These are phyloP conservation scores for Hypsibius dujardini DNA, from an alignment of 1,140 invertebrate genomes.

Conservation along the genomic window DNA sequence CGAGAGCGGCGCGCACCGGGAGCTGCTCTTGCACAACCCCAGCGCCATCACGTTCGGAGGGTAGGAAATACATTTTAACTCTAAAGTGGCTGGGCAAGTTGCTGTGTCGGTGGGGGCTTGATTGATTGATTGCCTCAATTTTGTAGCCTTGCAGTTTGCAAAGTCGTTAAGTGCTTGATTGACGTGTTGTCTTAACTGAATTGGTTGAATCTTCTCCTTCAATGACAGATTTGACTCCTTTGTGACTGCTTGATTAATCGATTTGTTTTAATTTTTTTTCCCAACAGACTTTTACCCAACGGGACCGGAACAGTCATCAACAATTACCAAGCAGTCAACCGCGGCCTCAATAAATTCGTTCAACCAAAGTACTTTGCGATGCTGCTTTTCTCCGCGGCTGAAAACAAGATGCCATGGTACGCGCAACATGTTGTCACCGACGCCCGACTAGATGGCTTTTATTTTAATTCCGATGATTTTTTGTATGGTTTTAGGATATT, in stretches of 20 bases:
- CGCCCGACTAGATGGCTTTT: neutral
- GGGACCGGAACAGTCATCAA: neutral
- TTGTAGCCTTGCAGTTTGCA: no score
- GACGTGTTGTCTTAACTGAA: slow-evolving; percentile 2
- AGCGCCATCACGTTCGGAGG: neutral
- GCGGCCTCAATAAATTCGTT: neutral
- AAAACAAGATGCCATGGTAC: slow-evolving; percentile 2
- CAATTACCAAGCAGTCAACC: neutral
- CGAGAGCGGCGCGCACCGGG: neutral
- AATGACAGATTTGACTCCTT: neutral
- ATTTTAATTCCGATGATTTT: neutral
- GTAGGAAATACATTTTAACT: no score
- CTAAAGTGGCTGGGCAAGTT: no score
- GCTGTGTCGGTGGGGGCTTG: no score
- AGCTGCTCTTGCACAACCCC: neutral
- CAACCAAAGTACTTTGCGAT: neutral
- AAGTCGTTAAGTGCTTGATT: no score
- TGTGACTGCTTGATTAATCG: no score
- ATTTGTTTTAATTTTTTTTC: neutral
- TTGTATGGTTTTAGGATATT: neutral
- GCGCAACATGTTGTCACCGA: no score
- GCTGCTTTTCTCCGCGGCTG: neutral
- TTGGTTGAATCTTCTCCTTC: neutral
- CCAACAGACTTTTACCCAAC: neutral
- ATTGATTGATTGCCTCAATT: no score